phyloP scores from a whole-genome alignment of 1,140 invertebrate species.

The Oreohelix idahoensis region DNA sequence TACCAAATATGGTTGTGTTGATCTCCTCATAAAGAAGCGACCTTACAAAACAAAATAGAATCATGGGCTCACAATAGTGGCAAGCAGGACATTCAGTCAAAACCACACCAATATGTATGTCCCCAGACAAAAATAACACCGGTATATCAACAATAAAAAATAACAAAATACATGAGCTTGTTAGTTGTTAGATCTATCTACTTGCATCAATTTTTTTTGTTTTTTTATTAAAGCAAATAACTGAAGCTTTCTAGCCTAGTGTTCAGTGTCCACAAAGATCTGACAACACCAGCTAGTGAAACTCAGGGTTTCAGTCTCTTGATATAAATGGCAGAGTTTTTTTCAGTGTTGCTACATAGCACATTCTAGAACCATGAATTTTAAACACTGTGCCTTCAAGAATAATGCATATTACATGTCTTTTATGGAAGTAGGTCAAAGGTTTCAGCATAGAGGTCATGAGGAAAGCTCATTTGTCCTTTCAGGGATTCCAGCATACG shows the following conservation, averaged over 20 bases:
- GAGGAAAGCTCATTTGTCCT: slow-evolving; percentile 67
- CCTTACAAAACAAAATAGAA: too few species aligned
- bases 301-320: not conserved
- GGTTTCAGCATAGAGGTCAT: slow-evolving; percentile 70
- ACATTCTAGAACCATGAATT: not conserved
- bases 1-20: too few species aligned
- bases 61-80: too few species aligned
- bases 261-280: not conserved
- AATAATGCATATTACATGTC: not conserved
- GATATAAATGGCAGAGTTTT: not conserved
- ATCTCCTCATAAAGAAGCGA: too few species aligned
- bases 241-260: not conserved
- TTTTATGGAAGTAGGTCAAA: slow-evolving; percentile 63
- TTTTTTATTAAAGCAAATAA: too few species aligned
- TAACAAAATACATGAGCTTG: not conserved
- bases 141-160: not conserved
- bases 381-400: not conserved
- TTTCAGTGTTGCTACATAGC: not conserved
- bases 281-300: not conserved
- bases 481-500: slow-evolving; percentile 68
- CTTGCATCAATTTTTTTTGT: not conserved
- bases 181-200: not conserved
- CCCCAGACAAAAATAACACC: too few species aligned
- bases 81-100: too few species aligned
- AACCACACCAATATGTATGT: too few species aligned